Evolutionary conservation across 2,888 invertebrate species (phyloP), one percentile per base, ranked within the genome.

Genomic region (Agrypnus murinus): DNA sequence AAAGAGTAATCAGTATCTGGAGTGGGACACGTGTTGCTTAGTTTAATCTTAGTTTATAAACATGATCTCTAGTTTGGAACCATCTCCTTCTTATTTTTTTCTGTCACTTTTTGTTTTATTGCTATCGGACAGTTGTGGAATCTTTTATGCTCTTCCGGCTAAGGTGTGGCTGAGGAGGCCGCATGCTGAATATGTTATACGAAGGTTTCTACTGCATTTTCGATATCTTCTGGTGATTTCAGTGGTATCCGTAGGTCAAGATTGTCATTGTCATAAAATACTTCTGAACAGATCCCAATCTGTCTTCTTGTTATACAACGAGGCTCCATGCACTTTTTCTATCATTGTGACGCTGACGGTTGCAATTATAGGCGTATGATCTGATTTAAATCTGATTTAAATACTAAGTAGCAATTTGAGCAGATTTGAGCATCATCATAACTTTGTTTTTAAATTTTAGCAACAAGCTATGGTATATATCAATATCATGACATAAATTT

Each of bases 1-100:
- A 78, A 57, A 0, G 75, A 74, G 77, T 50, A 76, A 77, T 10
- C 76, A n/a, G 50, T 43, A n/a, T 40, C 34, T 9, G 19, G 0
- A 57, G 1, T 17, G 2, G 69, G 64, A 55, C 46, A 17, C n/a
- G 40, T 6, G 19, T 34, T 36, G 36, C 36, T 36, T 36, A 9
- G 36, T 36, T 36, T 36, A 36, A 36, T 36, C 36, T 36, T 10
- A 36, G 36, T 36, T 7, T 36, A n/a, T n/a, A n/a, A n/a, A n/a
- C 6, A 7, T 53, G 64, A 25, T 55, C 45, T 32, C 64, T 69
- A 12, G 31, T 64, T n/a, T 12, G 12, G 43, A 40, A 53, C 69
- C 64, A 69, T 64, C 19, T 12, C 17, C 40, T 36, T 38, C 64
- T 43, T 38, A 43, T 36, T 36, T 10, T 36, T 36, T 36, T 36